A percentile compares a stretch with the other conserved stretches of the same genome.
Evolutionary conservation across 2,888 invertebrate genomes (phyloP).

Genomic region (Sphinx pinastri): DNA sequence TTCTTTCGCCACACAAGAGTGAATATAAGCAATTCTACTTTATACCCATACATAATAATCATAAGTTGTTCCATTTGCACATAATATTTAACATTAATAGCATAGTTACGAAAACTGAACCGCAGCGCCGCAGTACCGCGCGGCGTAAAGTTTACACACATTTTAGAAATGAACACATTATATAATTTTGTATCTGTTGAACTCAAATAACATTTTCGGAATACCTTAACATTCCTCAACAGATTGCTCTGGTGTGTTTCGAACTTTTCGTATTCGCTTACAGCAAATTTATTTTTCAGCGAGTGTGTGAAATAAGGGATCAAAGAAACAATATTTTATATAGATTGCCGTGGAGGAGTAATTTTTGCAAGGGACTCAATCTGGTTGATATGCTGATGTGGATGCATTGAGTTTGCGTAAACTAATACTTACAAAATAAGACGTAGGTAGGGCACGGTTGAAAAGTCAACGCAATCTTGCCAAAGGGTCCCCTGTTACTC

Average conservation of each 20-base stretch:
- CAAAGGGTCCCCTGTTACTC: slow-evolving; percentile 72
- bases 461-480: slow-evolving; percentile 73
- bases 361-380: slow-evolving; percentile 14
- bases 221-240: neutral
- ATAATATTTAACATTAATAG: too few species aligned
- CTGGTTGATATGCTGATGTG: slow-evolving; percentile 39
- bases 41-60: too few species aligned
- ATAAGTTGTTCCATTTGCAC: too few species aligned
- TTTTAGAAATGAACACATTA: slow-evolving; percentile 2
- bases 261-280: slow-evolving; percentile 67
- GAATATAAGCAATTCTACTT: too few species aligned
- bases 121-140: too few species aligned
- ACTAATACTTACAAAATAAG: slow-evolving; percentile 55
- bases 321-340: neutral
- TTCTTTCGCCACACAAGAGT: too few species aligned
- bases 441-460: slow-evolving; percentile 59
- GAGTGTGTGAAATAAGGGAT: slow-evolving; percentile 2
- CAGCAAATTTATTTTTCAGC: slow-evolving; percentile 59
- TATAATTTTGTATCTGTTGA: neutral
- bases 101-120: too few species aligned
- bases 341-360: neutral
- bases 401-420: slow-evolving; percentile 47
- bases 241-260: slow-evolving; percentile 42
- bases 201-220: neutral
- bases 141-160: neutral